Evolutionary conservation across 2,113 vertebrate genomes (phyloP).

Genomic region (Circaetus gallicus): DNA sequence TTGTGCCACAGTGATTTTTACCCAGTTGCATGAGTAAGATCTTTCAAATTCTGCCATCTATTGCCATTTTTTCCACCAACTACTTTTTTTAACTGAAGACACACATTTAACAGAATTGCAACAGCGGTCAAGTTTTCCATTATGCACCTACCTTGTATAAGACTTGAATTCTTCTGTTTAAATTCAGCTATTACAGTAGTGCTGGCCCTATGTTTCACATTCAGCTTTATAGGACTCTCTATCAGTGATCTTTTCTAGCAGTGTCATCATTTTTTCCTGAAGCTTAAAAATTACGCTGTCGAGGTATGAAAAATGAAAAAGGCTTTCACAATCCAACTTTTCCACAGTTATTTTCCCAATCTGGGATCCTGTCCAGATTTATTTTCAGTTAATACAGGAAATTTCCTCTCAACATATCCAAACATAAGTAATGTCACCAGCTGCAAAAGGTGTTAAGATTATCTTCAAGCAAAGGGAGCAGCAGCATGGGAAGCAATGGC

Average conservation of each 20-base stretch:
- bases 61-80: neutral
- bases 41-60: neutral
- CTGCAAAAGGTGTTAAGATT: constrained; percentile 14
- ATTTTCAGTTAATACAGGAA: neutral
- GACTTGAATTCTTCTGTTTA: neutral
- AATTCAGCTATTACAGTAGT: neutral
- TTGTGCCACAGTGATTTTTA: neutral
- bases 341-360: neutral
- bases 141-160: neutral
- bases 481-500: neutral
- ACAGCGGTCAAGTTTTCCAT: neutral
- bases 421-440: neutral
- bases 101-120: neutral
- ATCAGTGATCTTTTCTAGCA: neutral
- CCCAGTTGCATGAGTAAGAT: neutral
- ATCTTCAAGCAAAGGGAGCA: neutral
- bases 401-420: neutral
- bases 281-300: neutral
- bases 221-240: neutral
- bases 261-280: neutral
- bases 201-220: neutral
- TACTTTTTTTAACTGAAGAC: neutral
- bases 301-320: neutral
- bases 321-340: neutral
- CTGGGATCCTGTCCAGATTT: neutral